These are phyloP conservation scores for Manduca sexta DNA, from an alignment of 1,140 invertebrate genomes.

Conservation along the genomic window DNA sequence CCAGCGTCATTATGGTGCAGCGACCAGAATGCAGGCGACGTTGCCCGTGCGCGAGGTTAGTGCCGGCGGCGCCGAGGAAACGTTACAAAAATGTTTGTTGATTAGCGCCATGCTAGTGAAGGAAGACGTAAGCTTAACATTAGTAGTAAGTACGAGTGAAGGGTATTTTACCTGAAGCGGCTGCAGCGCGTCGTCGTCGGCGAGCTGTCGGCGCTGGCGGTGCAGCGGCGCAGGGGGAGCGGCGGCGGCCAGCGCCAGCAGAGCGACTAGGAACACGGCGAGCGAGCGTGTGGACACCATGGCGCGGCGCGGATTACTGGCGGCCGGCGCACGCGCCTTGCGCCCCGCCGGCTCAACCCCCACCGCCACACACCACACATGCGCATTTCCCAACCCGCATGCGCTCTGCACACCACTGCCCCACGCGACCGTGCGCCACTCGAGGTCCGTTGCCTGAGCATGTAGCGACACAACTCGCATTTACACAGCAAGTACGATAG, in stretches of 20 bases:
- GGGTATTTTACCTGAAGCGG: constrained; percentile 40
- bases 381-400: constrained; percentile 6
- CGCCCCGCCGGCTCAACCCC: constrained; percentile 9
- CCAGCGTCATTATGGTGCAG: too few species aligned
- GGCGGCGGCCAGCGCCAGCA: constrained; percentile 11
- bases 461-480: too few species aligned
- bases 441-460: too few species aligned
- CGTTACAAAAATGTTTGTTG: too few species aligned
- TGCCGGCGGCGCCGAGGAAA: too few species aligned
- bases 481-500: too few species aligned
- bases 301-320: constrained; percentile 22
- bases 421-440: not conserved
- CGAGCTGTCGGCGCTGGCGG: constrained; percentile 41
- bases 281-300: constrained; percentile 35
- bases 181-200: constrained; percentile 51
- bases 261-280: constrained; percentile 15
- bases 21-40: too few species aligned
- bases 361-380: not conserved
- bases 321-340: constrained; percentile 2
- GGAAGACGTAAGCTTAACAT: not conserved
- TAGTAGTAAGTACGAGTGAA: not conserved
- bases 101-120: not conserved
- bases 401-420: not conserved
- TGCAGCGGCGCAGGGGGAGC: constrained; percentile 15
- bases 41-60: too few species aligned